Base-by-base conservation (phyloP, 2,888 invertebrate genomes). In the Platerodrilus igneus region DNA sequence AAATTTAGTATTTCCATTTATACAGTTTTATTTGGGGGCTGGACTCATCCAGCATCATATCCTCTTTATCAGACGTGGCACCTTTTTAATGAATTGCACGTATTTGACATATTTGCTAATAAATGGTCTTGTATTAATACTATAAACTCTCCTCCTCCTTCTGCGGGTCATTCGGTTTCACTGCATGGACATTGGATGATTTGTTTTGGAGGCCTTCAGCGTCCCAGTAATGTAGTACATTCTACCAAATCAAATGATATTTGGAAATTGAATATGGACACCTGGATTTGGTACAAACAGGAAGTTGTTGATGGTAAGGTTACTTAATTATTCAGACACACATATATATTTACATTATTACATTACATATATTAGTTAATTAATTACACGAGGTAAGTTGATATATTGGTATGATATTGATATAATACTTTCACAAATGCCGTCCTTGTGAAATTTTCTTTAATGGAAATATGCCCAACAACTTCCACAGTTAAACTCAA, bases 121-220 rank as follows among this genome's bases (percentile, higher is more conserved):
- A 79, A 83, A 52, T 96, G 95, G 90, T 74, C 73, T 32, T 71
- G 76, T 44, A 72, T 83, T 45, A 78, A 76, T 62, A 73, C 80
- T 9, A 67, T 68, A 21, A 65, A 75, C 42, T 76, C 78, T 41
- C 83, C 86, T 20, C 88, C 87, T 19, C 83, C 86, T 2, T 85
- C 86, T 67, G 94, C 95, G 8, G 94, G 94, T 0, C 96, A 96
- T 70, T 92, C 93, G 4, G 94, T 91, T 6, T 84, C 87, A 21
- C 79, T 95, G 39, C 83, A 87, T 58, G 79, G 78, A 33, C 78
- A 86, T 67, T 76, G 77, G 59, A 90, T 91, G 90, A 76, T 91
- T 39, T 78, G 90, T 15, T 90, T 90, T 71, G 69, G 69, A 4
- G 69, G 69, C 11, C 48, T 69, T 28, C 66, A 67, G 40, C 62